Base-by-base conservation (phyloP, 2,888 invertebrate genomes). In the Neoitamus cyanurus region DNA sequence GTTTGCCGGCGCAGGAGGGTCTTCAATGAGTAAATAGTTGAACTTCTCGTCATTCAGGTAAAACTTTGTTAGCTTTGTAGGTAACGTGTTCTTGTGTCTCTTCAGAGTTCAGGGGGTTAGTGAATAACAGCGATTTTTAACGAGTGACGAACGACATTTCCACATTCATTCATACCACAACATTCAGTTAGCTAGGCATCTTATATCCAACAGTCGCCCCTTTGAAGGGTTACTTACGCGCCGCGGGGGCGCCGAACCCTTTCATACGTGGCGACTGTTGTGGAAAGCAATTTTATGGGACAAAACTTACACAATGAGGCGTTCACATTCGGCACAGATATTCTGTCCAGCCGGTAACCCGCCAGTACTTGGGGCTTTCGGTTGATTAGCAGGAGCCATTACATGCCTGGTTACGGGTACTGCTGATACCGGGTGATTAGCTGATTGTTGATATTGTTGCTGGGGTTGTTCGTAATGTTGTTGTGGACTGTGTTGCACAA, bases 271-370 rank as follows among this genome's bases (percentile, higher is more conserved):
- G 58, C 9, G 20, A 58, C 58, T 58, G 58, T 25, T 58, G 6
- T 1, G 2, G 6, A 9, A 58, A 58, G 58, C 9, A 58, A 58
- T 15, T 20, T 58, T 58, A 20, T 6, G 25, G 25, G 2, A 5
- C 25, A 34, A 94, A 93, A 96, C 98, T 97, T 96, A 99, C 98
- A 97, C 97, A 93, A 99, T 98, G 90, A 98, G 95, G 90, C 98
- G 95, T 92, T 98, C 98, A 93, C 99, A 99, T 90, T 98, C 98
- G 88, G 96, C 96, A 93, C 99, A 99, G 92, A 97, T 96, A 93
- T 97, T 97, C 93, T 97, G 97, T 89, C 96, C 96, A 88, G 96
- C 94, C 88, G 96, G 95, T 88, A 97, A 93, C 90, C 95, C 95
- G 88, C 94, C 94, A 88, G 94, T 94, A 90, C 94, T 92, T 91